Percentiles rank a stretch among this genome's conserved stretches.
Evolutionary conservation across 1,140 invertebrate species (phyloP).

Genomic region (Tyrophagus putrescentiae): DNA sequence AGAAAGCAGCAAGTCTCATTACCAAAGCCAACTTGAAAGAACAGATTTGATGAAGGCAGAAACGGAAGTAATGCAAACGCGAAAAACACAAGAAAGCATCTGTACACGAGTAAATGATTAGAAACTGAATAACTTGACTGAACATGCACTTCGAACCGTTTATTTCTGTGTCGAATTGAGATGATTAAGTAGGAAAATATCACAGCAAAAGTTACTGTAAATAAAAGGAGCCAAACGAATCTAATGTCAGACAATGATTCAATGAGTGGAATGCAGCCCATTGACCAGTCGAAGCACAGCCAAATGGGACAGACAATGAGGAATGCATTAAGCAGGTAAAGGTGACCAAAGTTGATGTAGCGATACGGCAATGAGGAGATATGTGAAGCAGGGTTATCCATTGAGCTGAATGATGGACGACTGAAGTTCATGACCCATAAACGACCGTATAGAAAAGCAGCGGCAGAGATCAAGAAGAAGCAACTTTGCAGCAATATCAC

Average conservation of each 20-base stretch:
- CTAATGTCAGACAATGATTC: slow-evolving; percentile 48
- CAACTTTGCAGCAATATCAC: background rate
- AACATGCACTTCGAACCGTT: background rate
- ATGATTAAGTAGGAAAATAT: background rate
- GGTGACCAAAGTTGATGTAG: slow-evolving; percentile 62
- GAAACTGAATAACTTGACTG: background rate
- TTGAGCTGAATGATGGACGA: slow-evolving; percentile 16
- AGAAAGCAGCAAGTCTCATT: slow-evolving; percentile 80
- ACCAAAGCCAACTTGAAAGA: slow-evolving; percentile 93
- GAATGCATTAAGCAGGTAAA: slow-evolving; percentile 66
- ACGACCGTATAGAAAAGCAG: background rate
- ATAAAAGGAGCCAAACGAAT: background rate
- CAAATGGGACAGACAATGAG: slow-evolving; percentile 61
- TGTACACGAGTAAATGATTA: slow-evolving; percentile 32
- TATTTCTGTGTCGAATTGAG: background rate
- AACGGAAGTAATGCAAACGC: slow-evolving; percentile 64
- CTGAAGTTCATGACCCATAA: slow-evolving; percentile 16
- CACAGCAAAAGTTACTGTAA: background rate
- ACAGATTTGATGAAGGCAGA: slow-evolving; percentile 78
- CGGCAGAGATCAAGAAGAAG: background rate
- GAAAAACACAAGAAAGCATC: slow-evolving; percentile 46
- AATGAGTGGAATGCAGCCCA: slow-evolving; percentile 71
- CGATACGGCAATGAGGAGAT: slow-evolving; percentile 25
- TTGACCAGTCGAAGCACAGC: slow-evolving; percentile 85
- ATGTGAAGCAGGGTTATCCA: slow-evolving; percentile 35